Evolutionary conservation across 2,888 invertebrate genomes (phyloP), one percentile per base, ranked within the genome.

Genomic region (Tipula lateralis): DNA sequence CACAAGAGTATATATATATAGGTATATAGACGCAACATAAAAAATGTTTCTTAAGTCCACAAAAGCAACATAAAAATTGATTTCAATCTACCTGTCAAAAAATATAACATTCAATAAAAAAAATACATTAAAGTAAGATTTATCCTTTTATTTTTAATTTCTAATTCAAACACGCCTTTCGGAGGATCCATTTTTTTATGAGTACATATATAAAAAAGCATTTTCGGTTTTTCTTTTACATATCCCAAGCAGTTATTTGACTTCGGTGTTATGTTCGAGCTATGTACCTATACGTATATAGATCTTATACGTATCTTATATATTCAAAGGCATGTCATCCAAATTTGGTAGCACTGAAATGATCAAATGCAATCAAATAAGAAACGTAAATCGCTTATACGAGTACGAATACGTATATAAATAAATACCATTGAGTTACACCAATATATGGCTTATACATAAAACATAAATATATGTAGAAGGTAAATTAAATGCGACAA

Each of bases 21-120:
- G 32, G n/a, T n/a, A n/a, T n/a, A n/a, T n/a, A 32, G 32, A 32
- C 9, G 36, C 9, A 50, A 66, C 24, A 24, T 24, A 12, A 24
- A 19, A 44, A 44, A 44, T 7, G 24, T 66, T 66, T 66, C 7
- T 66, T 66, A 66, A 24, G 24, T 66, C 66, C 19, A 66, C 66
- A 66, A 66, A 66, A 66, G 66, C 66, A 66, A 66, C 24, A 66
- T 66, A 66, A 66, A 66, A 66, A 66, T 66, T 66, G 66, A 66
- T 66, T 66, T 66, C 66, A 66, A 66, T 66, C 66, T 66, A 66
- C 66, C 66, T 66, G 66, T 66, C 66, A 66, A 66, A 66, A 66
- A 66, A 9, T 66, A 66, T 66, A 66, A 66, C 66, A 66, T 66
- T 24, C 66, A 24, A 44, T 66, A 66, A 66, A 66, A 66, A 66